Percentiles rank a stretch among this genome's conserved stretches.
Conservation (phyloP, 1,140 invertebrate genomes). For the Drosophila triauraria region DNA sequence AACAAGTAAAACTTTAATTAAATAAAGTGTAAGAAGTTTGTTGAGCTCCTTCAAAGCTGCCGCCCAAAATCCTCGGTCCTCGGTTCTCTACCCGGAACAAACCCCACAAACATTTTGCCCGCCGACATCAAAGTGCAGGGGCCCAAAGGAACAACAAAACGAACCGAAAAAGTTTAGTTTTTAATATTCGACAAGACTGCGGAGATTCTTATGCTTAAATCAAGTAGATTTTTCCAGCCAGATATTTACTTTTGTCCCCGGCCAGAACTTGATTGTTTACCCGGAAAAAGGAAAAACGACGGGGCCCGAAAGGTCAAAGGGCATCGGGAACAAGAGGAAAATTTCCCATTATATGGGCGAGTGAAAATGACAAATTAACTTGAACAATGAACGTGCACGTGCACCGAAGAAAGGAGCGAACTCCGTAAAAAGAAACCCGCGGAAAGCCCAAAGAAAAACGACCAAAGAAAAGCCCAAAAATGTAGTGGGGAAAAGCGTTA, state of each 20-base stretch:
- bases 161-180: slow-evolving; percentile 54
- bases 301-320: slow-evolving; percentile 2
- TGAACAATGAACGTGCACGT: slow-evolving; percentile 58
- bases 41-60: slow-evolving; percentile 68
- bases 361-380: slow-evolving; percentile 81
- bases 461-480: slow-evolving; percentile 8
- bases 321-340: slow-evolving; percentile 15
- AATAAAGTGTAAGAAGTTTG: slow-evolving; percentile 81
- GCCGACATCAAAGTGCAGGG: slow-evolving; percentile 39
- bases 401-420: slow-evolving; percentile 17
- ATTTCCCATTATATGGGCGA: slow-evolving; percentile 77
- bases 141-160: slow-evolving; percentile 6
- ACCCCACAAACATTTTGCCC: slow-evolving; percentile 13
- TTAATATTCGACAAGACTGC: slow-evolving; percentile 49
- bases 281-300: slow-evolving; percentile 26
- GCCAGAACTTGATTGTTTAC: slow-evolving; percentile 57
- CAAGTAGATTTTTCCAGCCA: slow-evolving; percentile 54
- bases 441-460: slow-evolving; percentile 11
- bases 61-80: slow-evolving; percentile 7
- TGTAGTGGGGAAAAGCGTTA: not conserved
- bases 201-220: slow-evolving; percentile 52
- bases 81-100: slow-evolving; percentile 1
- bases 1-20: slow-evolving; percentile 78
- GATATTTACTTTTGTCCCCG: slow-evolving; percentile 60
- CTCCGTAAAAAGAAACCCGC: slow-evolving; percentile 5